A percentile compares a stretch with the other conserved stretches of the same genome.
Evolutionary conservation across 1,140 invertebrate species (phyloP).

Genomic region (Arctopsyche grandis): DNA sequence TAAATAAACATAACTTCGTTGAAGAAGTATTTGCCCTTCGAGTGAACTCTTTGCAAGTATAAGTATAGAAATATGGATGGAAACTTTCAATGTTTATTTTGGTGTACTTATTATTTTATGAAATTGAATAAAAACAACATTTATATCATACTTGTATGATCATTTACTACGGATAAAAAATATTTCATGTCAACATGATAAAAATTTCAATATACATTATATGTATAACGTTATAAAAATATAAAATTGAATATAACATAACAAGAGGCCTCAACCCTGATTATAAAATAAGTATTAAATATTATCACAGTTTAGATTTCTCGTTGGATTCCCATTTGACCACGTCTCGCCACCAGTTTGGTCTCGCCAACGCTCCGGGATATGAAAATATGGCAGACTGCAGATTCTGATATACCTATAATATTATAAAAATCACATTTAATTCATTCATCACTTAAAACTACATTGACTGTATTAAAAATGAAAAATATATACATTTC

Average conservation of each 20-base stretch:
- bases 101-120: background rate
- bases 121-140: background rate
- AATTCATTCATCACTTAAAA: too few species aligned
- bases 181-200: too few species aligned
- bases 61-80: background rate
- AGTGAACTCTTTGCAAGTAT: too few species aligned
- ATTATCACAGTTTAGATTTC: slow-evolving; percentile 7
- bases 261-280: background rate
- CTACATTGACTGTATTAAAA: background rate
- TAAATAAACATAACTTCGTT: too few species aligned
- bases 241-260: too few species aligned
- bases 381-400: slow-evolving; percentile 67
- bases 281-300: background rate
- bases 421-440: slow-evolving; percentile 41
- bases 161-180: background rate
- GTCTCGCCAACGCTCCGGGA: slow-evolving; percentile 66
- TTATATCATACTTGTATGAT: background rate
- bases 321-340: slow-evolving; percentile 59
- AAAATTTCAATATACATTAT: too few species aligned
- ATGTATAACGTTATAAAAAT: too few species aligned
- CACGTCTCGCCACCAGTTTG: slow-evolving; percentile 72
- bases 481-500: slow-evolving; percentile 66
- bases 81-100: background rate
- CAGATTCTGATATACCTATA: slow-evolving; percentile 71
- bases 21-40: too few species aligned